These are phyloP conservation scores for Polydrusus pterygomalis DNA, from an alignment of 2,888 invertebrate genomes.

Conservation along the genomic window DNA sequence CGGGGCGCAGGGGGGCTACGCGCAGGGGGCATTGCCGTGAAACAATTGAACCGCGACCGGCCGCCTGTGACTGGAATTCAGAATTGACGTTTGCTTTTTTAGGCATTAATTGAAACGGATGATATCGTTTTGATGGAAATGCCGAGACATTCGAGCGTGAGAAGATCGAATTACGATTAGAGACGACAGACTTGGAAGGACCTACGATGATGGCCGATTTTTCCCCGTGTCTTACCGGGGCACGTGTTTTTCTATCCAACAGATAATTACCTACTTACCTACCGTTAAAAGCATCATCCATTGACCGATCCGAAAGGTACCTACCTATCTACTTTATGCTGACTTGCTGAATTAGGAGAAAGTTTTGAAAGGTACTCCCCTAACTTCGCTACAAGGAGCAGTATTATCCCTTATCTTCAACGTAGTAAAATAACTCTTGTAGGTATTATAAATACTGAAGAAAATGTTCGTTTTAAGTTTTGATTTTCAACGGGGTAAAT, in stretches of 20 bases:
- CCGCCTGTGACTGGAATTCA: conserved; percentile 72
- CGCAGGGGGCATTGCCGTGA: conserved; percentile 67
- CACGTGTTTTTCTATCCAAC: not conserved
- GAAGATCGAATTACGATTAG: conserved; percentile 61
- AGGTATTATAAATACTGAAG: no score
- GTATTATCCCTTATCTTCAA: no score
- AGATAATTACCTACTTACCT: no score
- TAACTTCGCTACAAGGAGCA: no score
- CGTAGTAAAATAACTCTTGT: no score
- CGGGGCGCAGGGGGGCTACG: conserved; percentile 47
- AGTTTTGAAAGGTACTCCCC: no score
- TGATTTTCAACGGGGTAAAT: no score
- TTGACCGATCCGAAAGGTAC: no score
- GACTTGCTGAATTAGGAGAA: no score
- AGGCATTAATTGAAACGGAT: conserved; percentile 71
- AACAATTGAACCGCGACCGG: conserved; percentile 72
- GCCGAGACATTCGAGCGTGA: conserved; percentile 61
- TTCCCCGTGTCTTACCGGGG: conserved; percentile 22
- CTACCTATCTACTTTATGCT: no score
- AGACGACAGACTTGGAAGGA: conserved; percentile 14
- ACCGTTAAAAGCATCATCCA: no score
- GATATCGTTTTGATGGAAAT: conserved; percentile 70
- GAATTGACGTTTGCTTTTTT: conserved; percentile 71
- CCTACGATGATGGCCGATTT: conserved; percentile 40
- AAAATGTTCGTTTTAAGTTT: no score